Percentiles rank a stretch among this genome's conserved stretches.
Conservation (phyloP, 1,140 invertebrate species). For the Penaeus indicus region DNA sequence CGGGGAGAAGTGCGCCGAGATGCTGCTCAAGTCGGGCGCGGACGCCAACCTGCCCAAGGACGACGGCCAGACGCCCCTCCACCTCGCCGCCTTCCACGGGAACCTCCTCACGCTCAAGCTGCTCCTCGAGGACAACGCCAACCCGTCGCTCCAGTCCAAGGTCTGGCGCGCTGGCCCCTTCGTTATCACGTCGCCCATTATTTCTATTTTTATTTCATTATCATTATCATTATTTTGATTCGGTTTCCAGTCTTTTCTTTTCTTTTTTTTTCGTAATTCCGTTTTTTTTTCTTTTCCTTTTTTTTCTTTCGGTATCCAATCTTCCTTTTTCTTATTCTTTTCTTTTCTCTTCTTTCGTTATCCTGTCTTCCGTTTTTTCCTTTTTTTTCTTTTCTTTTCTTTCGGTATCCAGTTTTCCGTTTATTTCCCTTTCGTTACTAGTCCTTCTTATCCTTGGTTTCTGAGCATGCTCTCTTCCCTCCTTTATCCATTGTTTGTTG, state of each 20-base stretch:
- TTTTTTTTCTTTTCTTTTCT: too few relatives aligned
- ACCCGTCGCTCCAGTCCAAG: conserved; percentile 91
- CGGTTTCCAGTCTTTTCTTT: neutral
- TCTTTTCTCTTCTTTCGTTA: too few relatives aligned
- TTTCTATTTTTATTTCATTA: neutral
- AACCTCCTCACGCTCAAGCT: conserved; percentile 87
- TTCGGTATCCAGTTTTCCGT: too few relatives aligned
- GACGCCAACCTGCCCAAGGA: conserved; percentile 92
- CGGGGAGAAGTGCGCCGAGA: conserved; percentile 95
- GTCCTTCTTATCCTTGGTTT: too few relatives aligned
- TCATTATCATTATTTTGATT: neutral
- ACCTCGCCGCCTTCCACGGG: conserved; percentile 90
- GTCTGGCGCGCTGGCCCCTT: conserved; percentile 72
- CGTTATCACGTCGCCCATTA: neutral
- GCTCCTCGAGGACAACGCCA: conserved; percentile 85
- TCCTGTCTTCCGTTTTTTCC: too few relatives aligned
- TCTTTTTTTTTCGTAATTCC: neutral
- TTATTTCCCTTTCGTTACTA: too few relatives aligned
- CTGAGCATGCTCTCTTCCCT: too few relatives aligned
- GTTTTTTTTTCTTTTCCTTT: neutral
- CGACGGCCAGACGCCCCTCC: conserved; percentile 94
- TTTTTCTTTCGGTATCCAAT: neutral
- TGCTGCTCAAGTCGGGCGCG: conserved; percentile 97
- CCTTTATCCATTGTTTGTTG: too few relatives aligned
- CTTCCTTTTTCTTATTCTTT: too few relatives aligned